Base-by-base conservation (phyloP, 2,888 invertebrate genomes). In the Nomada flava region DNA sequence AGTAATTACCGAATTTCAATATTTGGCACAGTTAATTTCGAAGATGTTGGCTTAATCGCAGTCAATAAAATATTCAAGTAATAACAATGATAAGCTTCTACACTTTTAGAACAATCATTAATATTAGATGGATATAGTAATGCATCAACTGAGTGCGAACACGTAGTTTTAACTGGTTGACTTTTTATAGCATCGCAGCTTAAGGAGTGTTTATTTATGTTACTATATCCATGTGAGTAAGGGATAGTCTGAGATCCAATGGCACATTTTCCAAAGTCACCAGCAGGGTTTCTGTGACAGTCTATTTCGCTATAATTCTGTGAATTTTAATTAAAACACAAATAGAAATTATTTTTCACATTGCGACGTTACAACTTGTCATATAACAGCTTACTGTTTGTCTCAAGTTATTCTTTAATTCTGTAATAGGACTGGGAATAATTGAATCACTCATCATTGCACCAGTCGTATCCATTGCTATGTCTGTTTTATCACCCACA, bases 1-100 rank as follows among this genome's bases (percentile, higher is more conserved):
- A 59, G 18, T 36, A 55, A 68, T 65, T 90, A 93, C 93, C 92
- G 89, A 80, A 93, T 92, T 85, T 93, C 92, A 44, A 93, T 86
- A 72, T 89, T 89, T 82, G 89, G 73, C 47, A 88, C 82, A 47
- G 85, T 77, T 59, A 88, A 73, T 76, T 78, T 88, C 15, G 87
- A 55, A 62, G 87, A 75, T 57, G 83, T 86, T 67, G 92, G 86
- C 83, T 89, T 90, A 52, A 94, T 89, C 15, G 86, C 82, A 15
- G 86, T 86, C 50, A 94, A 85, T 68, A 76, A 73, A 29, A 94
- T 86, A 76, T 89, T 88, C 29, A 94, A 82, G 73, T 90, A 91
- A 76, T 92, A 93, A 75, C 90, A 92, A 52, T 89, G 92, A 85
- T 92, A 91, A 67, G 84, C 82, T 69, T 91, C 91, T 20, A 89